Conservation (phyloP, 2,888 invertebrate genomes). For the Aspidiotus rigidus region DNA sequence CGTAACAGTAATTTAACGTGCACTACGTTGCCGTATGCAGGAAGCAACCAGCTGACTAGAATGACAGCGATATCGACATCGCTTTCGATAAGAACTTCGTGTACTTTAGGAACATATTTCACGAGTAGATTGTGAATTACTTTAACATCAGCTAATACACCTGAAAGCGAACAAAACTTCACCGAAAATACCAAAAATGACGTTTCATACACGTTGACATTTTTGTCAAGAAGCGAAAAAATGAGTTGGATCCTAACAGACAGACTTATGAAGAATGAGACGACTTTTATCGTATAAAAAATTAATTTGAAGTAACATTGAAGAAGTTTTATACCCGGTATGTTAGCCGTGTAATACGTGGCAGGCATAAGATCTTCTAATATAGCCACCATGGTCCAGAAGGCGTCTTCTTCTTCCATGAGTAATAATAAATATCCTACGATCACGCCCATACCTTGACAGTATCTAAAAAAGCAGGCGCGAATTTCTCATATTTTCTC, state of each 20-base stretch:
- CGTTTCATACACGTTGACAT: not conserved
- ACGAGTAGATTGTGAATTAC: conserved; percentile 87
- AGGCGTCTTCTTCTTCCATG: conserved; percentile 95
- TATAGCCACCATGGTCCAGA: conserved; percentile 98
- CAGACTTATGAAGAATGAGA: not conserved
- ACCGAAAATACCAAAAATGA: not conserved
- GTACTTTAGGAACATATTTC: conserved; percentile 79
- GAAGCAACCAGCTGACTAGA: conserved; percentile 94
- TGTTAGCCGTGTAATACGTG: conserved; percentile 90
- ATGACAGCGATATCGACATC: conserved; percentile 92
- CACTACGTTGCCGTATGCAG: conserved; percentile 90
- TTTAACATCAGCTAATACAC: conserved; percentile 89
- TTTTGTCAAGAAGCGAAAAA: not conserved
- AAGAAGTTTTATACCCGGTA: conserved; percentile 52
- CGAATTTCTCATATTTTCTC: not conserved
- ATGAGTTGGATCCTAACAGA: not conserved
- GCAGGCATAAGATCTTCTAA: conserved; percentile 97
- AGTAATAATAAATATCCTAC: conserved; percentile 84
- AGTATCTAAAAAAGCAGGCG: conserved; percentile 48
- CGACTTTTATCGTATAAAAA: too few species aligned
- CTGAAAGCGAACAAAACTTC: too few species aligned
- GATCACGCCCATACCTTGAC: conserved; percentile 82
- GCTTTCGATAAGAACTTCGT: conserved; percentile 82
- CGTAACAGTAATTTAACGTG: conserved; percentile 87
- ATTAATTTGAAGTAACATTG: not conserved